These are phyloP conservation scores for Melieria picta DNA, from an alignment of 2,888 invertebrate genomes.

Conservation along the genomic window DNA sequence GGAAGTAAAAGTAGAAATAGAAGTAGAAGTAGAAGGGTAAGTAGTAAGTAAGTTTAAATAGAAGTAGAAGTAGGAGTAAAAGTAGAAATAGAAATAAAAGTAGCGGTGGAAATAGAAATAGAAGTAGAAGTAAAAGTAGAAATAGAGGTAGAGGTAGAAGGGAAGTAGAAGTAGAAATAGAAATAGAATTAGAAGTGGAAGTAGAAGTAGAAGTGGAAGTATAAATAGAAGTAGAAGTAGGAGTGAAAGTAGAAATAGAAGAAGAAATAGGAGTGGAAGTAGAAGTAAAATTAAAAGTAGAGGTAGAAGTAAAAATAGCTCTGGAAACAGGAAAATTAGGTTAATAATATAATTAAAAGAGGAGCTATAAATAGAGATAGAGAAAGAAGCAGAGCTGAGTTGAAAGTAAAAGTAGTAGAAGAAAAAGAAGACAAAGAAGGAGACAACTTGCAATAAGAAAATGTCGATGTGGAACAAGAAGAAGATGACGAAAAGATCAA, in stretches of 20 bases:
- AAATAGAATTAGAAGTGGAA: too few species aligned
- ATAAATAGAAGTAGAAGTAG: background rate
- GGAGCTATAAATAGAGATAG: background rate
- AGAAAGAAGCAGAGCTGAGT: background rate
- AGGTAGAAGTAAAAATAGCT: background rate
- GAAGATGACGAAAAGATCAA: background rate
- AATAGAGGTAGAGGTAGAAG: too few species aligned
- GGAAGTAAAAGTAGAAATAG: too few species aligned
- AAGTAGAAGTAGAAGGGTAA: background rate
- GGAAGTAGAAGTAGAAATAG: too few species aligned
- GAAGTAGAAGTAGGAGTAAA: background rate
- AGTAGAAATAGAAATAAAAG: too few species aligned
- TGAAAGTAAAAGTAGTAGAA: background rate
- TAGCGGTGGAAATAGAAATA: too few species aligned
- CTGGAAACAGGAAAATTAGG: background rate
- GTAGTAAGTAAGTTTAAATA: too few species aligned
- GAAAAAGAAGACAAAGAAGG: background rate
- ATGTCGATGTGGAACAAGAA: background rate
- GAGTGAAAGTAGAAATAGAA: too few species aligned
- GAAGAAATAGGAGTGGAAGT: too few species aligned
- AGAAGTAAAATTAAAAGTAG: too few species aligned
- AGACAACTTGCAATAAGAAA: background rate
- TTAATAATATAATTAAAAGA: background rate
- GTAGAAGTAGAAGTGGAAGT: background rate
- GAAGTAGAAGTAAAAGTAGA: too few species aligned